Percentiles rank a stretch among this genome's conserved stretches.
Conservation (phyloP, 1,140 invertebrate genomes). For the Drosophila sturtevanti region DNA sequence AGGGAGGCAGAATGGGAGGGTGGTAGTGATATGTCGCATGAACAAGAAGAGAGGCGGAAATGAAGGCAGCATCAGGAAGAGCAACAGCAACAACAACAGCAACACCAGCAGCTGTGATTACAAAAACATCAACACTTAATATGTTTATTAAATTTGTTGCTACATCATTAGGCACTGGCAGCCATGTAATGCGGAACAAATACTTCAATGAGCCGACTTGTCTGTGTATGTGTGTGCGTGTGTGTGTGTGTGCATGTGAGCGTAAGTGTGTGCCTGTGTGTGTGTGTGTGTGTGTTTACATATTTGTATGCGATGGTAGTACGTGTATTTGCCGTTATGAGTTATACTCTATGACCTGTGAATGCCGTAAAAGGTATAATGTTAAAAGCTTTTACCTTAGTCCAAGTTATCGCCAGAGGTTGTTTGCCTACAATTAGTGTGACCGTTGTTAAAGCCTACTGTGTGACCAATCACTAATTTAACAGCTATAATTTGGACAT, state of each 20-base stretch:
- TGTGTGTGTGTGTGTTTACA: conserved; percentile 16
- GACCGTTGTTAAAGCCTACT: not conserved
- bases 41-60: no score
- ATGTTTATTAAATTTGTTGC: conserved; percentile 82
- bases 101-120: conserved; percentile 54
- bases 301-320: no score
- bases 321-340: not conserved
- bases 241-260: not conserved
- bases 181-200: conserved; percentile 72
- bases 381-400: not conserved
- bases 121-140: conserved; percentile 81
- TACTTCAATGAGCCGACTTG: conserved; percentile 43
- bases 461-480: no score
- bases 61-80: not conserved
- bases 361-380: conserved; percentile 1
- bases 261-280: not conserved
- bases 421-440: not conserved
- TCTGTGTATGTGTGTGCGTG: conserved; percentile 7
- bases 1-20: no score
- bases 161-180: conserved; percentile 81
- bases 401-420: not conserved
- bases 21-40: not conserved
- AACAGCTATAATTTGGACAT: no score
- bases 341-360: conserved; percentile 33
- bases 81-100: not conserved